Evolutionary conservation across 2,888 invertebrate species (phyloP), one percentile per base, ranked within the genome.

Genomic region (Epinotia brunnichana): DNA sequence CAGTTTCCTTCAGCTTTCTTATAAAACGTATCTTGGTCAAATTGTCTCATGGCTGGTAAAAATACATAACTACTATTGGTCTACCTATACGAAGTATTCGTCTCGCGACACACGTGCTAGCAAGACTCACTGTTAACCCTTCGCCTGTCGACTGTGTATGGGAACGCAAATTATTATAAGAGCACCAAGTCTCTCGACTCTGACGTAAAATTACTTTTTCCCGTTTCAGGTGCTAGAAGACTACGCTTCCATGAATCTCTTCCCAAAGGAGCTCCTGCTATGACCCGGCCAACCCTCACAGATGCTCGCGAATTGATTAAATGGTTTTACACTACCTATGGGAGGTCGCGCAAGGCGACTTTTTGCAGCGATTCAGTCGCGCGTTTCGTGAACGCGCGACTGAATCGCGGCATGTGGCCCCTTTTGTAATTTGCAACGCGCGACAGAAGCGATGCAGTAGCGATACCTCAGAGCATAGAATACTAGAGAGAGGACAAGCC

Each of bases 201-300:
- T 21, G 44, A 24, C 19, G 24, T 10, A 5, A 2, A 17, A 13
- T 41, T 19, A 15, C 5, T 21, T 51, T 44, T 39, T 62, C 74
- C 79, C 74, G 62, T 80, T 83, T 88, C 91, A 96, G 95, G 95
- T 98, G 71, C 89, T 98, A 35, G 94, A 97, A 78, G 98, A 98
- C 90, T 98, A 96, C 83, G 95, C 96, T 63, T 90, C 94, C 57
- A 96, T 97, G 95, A 96, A 96, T 81, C 94, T 98, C 75, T 98
- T 98, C 87, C 98, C 98, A 2, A 94, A 94, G 84, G 96, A 96
- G 68, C 91, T 96, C 77, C 87, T 94, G 39, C 92, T 95, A 85
- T 95, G 92, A 95, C 83, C 83, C 81, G 72, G 73, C 41, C 70
- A 74, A 74, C 76, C 35, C 9, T 35, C 9, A 35, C 35, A 35